Evolutionary conservation across 2,888 invertebrate genomes (phyloP), one percentile per base, ranked within the genome.

Genomic region (Cistogaster globosa): DNA sequence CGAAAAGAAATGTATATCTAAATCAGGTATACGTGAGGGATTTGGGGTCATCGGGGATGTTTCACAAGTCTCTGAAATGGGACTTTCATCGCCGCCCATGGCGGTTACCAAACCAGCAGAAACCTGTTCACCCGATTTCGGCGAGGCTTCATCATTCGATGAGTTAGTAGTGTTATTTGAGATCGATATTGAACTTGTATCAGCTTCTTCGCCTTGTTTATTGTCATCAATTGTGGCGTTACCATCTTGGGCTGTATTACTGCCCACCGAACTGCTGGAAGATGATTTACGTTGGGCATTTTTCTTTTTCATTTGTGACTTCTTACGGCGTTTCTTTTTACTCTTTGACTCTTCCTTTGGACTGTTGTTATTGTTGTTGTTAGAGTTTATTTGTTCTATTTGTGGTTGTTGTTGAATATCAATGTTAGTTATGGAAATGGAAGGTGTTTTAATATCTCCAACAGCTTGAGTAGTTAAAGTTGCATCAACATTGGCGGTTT

Each of bases 1-100:
- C 91, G 98, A 98, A 93, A 97, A 98, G 93, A 98, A 98, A 91
- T 98, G 96, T 88, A 96, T 95, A 91, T 96, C 96, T 12, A 95
- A 94, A 89, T 95, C 95, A 48, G 93, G 93, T 38, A 92, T 89
- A 53, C 91, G 90, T 18, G 92, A 91, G 75, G 92, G 89, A 26
- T 92, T 89, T 38, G 69, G 85, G 51, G 94, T 93, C 57, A 93
- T 89, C 2, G 90, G 87, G 53, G 90, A 87, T 18, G 88, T 88
- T 68, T 88, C 87, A 18, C 86, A 81, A 32, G 88, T 88, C 32
- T 89, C 89, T 51, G 89, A 89, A 26, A 89, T 87, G 5, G 88
- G 88, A 75, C 89, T 90, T 7, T 90, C 89, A 87, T 89, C 89
- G 6, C 88, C 91, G 7, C 87, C 89, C 65, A 84, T 88, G 5